Evolutionary conservation across 2,888 invertebrate genomes (phyloP).

Genomic region (Schizotus pectinicornis): DNA sequence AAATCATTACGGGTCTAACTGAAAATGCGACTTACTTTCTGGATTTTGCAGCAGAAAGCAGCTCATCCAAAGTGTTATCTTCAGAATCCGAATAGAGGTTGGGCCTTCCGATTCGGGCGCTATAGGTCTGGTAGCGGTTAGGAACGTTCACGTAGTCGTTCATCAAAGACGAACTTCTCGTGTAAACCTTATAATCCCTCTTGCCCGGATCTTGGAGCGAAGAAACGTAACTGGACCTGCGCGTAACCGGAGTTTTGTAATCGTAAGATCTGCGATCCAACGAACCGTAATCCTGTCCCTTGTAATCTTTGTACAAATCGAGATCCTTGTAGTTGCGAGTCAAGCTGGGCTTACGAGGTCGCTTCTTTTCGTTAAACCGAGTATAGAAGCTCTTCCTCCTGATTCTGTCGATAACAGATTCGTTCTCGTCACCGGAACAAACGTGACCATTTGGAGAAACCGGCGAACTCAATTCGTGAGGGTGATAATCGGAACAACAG

Average conservation of each 20-base stretch:
- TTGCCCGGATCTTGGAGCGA: conserved; percentile 40
- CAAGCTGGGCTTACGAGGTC: conserved; percentile 71
- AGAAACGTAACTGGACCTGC: conserved; percentile 41
- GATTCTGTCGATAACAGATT: conserved; percentile 84
- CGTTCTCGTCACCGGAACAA: conserved; percentile 60
- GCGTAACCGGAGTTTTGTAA: conserved; percentile 42
- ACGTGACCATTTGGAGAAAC: conserved; percentile 57
- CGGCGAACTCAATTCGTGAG: conserved; percentile 45
- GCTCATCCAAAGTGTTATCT: conserved; percentile 52
- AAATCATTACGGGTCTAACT: neutral
- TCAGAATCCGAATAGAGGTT: conserved; percentile 52
- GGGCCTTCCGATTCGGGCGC: conserved; percentile 49
- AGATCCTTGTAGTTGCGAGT: conserved; percentile 56
- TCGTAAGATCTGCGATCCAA: conserved; percentile 47
- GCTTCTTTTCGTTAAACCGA: conserved; percentile 84
- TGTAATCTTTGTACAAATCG: conserved; percentile 48
- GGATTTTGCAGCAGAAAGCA: conserved; percentile 51
- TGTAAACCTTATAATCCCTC: conserved; percentile 46
- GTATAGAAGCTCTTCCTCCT: conserved; percentile 88
- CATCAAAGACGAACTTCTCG: conserved; percentile 49
- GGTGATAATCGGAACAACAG: conserved; percentile 64
- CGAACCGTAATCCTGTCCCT: conserved; percentile 46
- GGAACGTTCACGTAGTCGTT: conserved; percentile 56
- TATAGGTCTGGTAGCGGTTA: conserved; percentile 55
- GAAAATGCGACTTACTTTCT: conserved; percentile 50